Evolutionary conservation across 2,113 vertebrate species (phyloP).

Genomic region (Balaeniceps rex): DNA sequence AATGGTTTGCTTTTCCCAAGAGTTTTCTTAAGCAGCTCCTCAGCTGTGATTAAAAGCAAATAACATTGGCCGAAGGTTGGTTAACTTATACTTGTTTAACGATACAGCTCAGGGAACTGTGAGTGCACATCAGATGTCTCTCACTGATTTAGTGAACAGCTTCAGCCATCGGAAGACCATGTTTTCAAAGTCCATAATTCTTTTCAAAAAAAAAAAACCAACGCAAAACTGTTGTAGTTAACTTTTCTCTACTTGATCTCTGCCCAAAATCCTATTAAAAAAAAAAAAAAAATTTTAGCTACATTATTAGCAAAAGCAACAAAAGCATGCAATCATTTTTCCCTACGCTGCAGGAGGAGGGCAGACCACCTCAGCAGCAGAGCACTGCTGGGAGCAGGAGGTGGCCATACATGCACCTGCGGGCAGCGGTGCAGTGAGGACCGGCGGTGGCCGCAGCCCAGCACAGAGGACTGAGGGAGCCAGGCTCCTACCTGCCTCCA

Average conservation of each 20-base stretch:
- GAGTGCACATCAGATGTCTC: background rate
- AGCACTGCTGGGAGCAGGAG: background rate
- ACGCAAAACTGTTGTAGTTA: background rate
- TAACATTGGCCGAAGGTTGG: background rate
- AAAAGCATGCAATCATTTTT: background rate
- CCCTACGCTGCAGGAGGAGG: background rate
- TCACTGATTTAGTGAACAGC: background rate
- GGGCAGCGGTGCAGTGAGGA: background rate
- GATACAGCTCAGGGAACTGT: background rate
- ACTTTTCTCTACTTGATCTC: background rate
- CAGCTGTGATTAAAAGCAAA: slow-evolving; percentile 31
- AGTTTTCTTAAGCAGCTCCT: slow-evolving; percentile 24
- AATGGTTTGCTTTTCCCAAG: slow-evolving; percentile 33
- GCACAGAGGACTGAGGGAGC: rapidly evolving
- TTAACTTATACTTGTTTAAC: slow-evolving; percentile 1
- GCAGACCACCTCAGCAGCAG: background rate
- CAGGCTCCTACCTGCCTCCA: background rate
- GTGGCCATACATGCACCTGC: rapidly evolving
- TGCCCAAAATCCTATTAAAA: background rate
- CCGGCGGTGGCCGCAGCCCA: background rate
- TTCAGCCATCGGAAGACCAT: background rate
- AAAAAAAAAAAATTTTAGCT: background rate
- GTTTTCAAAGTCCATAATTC: background rate
- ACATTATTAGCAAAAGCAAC: background rate
- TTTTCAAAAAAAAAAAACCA: background rate